Evolutionary conservation across 2,113 vertebrate genomes (phyloP).

Genomic region (Dendropsophus ebraccatus): DNA sequence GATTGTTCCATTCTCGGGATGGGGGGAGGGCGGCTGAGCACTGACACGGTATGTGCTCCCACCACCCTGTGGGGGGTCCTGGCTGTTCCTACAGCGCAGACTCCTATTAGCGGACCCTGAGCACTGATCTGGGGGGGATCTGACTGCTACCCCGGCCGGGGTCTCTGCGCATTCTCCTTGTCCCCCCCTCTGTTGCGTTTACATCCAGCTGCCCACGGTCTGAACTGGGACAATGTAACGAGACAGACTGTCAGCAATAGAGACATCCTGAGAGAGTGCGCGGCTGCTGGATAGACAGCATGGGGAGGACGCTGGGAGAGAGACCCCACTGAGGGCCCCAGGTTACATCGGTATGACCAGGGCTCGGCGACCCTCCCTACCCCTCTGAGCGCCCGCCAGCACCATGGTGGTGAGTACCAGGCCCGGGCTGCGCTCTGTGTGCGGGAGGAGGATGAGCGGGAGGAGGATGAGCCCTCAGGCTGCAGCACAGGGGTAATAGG

Average conservation of each 20-base stretch:
- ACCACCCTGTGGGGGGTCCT: background rate
- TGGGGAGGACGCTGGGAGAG: background rate
- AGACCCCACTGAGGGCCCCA: background rate
- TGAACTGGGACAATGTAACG: conserved; percentile 53
- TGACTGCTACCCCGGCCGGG: background rate
- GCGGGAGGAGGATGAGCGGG: no score
- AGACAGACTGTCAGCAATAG: conserved; percentile 49
- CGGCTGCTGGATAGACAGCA: background rate
- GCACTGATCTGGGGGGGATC: background rate
- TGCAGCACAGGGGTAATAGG: no score
- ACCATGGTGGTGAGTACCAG: conserved; percentile 53
- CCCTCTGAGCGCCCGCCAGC: background rate
- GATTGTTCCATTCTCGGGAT: conserved; percentile 33
- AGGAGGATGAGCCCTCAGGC: no score
- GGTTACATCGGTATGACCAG: background rate
- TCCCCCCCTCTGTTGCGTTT: background rate
- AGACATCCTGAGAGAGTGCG: conserved; percentile 28
- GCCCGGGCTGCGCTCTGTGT: no score
- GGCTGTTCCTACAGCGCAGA: background rate
- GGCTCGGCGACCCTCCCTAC: background rate
- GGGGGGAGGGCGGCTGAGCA: conserved; percentile 12
- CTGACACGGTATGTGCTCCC: background rate
- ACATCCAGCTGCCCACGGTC: conserved; percentile 21
- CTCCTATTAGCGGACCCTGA: background rate
- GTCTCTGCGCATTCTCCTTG: background rate